These are phyloP conservation scores for Rhynchonycteris naso DNA, from an alignment of 2,797 vertebrate genomes.

Conservation along the genomic window DNA sequence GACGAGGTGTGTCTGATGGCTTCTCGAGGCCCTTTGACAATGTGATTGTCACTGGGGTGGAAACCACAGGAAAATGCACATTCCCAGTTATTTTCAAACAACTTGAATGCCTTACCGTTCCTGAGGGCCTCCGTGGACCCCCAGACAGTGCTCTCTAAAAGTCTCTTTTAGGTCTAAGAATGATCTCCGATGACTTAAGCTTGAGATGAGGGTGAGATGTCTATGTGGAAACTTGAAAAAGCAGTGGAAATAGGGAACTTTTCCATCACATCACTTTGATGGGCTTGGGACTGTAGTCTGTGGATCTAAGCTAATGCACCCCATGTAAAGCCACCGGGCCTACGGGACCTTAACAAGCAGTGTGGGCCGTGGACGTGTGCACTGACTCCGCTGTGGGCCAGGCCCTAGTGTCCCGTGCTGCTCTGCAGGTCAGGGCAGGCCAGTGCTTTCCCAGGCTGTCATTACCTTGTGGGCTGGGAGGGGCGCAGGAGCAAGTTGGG, in stretches of 20 bases:
- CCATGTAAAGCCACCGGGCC: background rate
- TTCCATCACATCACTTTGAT: background rate
- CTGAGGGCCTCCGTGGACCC: background rate
- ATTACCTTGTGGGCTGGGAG: background rate
- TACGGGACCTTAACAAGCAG: background rate
- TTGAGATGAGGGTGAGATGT: background rate
- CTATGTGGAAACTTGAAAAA: background rate
- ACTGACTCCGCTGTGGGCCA: rapidly evolving
- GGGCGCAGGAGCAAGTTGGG: rapidly evolving
- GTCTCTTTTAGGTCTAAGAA: background rate
- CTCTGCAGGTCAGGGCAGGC: background rate
- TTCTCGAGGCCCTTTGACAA: background rate
- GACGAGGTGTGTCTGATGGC: background rate
- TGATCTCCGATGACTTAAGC: background rate
- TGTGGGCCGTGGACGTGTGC: background rate
- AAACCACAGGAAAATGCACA: background rate
- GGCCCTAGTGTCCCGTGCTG: background rate
- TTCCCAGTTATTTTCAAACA: background rate
- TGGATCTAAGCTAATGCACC: background rate
- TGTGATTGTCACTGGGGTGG: background rate
- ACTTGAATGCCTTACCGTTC: background rate
- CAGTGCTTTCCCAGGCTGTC: background rate
- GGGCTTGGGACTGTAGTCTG: background rate
- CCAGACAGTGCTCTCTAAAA: background rate
- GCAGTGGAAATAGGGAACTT: background rate